Evolutionary conservation across 2,888 invertebrate species (phyloP).

Genomic region (Eupeodes luniger): DNA sequence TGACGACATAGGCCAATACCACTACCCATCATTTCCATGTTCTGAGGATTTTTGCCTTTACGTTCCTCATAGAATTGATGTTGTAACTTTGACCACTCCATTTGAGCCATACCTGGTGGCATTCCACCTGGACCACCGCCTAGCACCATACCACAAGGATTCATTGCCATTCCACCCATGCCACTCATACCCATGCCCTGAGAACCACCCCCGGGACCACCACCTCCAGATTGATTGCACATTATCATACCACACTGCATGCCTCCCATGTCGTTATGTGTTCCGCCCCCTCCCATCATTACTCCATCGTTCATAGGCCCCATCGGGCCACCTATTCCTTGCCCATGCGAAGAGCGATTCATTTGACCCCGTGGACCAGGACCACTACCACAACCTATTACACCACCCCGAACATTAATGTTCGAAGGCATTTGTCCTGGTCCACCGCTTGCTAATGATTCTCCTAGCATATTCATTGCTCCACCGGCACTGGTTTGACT

Average conservation of each 20-base stretch:
- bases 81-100: conserved; percentile 96
- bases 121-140: conserved; percentile 70
- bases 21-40: conserved; percentile 69
- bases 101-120: conserved; percentile 86
- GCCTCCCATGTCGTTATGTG: conserved; percentile 68
- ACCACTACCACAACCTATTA: conserved; percentile 59
- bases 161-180: conserved; percentile 77
- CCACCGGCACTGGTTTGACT: conserved; percentile 67
- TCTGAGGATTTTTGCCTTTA: conserved; percentile 77
- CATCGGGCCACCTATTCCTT: conserved; percentile 65
- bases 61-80: conserved; percentile 92
- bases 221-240: conserved; percentile 70
- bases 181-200: conserved; percentile 54
- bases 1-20: conserved; percentile 57
- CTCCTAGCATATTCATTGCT: conserved; percentile 57
- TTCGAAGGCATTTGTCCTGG: conserved; percentile 67
- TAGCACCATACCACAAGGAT: conserved; percentile 80
- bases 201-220: conserved; percentile 64
- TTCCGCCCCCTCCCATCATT: conserved; percentile 69
- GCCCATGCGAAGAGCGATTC: conserved; percentile 55
- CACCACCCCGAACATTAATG: conserved; percentile 62
- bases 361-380: conserved; percentile 55
- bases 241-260: conserved; percentile 77
- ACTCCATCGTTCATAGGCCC: conserved; percentile 73
- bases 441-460: conserved; percentile 50